These are phyloP conservation scores for Megalopta genalis DNA, from an alignment of 1,140 invertebrate species.

Conservation along the genomic window DNA sequence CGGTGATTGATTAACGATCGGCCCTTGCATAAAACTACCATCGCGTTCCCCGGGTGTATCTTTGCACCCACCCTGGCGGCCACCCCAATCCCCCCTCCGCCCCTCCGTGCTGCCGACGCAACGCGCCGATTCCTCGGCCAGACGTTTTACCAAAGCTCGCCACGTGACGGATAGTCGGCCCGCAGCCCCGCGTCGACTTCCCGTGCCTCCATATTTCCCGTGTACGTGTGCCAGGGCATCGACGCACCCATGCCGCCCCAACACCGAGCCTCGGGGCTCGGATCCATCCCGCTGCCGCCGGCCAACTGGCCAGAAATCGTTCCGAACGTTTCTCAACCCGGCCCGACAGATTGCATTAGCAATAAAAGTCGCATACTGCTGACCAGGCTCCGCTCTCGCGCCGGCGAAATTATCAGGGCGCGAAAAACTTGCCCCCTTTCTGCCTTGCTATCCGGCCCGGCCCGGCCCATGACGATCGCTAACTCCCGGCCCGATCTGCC, in stretches of 20 bases:
- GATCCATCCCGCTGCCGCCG: no score
- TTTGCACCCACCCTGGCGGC: conserved; percentile 1
- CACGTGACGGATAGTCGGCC: conserved; percentile 54
- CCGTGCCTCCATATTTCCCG: conserved; percentile 47
- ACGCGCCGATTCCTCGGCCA: conserved; percentile 18
- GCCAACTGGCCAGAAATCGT: not conserved
- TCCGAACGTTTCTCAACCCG: conserved; percentile 30
- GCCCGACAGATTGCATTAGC: conserved; percentile 60
- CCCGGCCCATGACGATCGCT: no score
- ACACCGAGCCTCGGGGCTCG: no score
- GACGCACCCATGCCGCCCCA: no score
- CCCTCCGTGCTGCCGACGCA: not conserved
- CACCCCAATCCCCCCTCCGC: not conserved
- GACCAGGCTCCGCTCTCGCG: not conserved
- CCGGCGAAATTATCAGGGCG: conserved; percentile 55
- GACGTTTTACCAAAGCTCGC: conserved; percentile 41
- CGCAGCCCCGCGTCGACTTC: not conserved
- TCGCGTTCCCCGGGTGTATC: conserved; percentile 39
- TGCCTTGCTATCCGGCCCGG: not conserved
- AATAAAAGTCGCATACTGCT: conserved; percentile 59
- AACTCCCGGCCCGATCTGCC: no score
- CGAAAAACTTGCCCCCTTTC: conserved; percentile 59
- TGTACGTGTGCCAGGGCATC: no score
- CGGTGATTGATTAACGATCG: conserved; percentile 74
- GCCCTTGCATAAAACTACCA: conserved; percentile 71